These are phyloP conservation scores for Proterorhinus semilunaris DNA, from an alignment of 2,113 vertebrate genomes.

Conservation along the genomic window DNA sequence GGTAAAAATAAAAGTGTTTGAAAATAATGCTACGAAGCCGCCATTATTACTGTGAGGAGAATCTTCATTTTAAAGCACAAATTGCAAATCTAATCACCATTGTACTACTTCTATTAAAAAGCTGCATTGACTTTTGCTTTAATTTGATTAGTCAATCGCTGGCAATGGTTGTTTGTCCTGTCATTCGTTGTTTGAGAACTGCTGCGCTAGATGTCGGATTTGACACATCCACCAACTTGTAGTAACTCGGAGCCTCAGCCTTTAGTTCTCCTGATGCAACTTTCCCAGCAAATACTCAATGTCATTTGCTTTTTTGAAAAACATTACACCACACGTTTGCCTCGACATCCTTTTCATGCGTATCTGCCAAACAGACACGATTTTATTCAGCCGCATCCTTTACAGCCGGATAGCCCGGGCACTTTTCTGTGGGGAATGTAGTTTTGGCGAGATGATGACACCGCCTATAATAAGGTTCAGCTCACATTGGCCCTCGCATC, in stretches of 20 bases:
- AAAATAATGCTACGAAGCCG: too few relatives aligned
- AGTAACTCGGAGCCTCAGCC: not conserved
- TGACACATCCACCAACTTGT: not conserved
- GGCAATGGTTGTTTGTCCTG: not conserved
- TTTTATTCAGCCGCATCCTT: slow-evolving; percentile 44
- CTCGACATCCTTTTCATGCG: not conserved
- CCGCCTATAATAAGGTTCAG: slow-evolving; percentile 63
- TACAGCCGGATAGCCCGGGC: slow-evolving; percentile 28
- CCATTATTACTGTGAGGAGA: too few relatives aligned
- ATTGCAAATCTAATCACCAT: too few relatives aligned
- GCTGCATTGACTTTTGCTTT: too few relatives aligned
- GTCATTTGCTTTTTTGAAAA: not conserved
- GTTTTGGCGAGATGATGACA: slow-evolving; percentile 57
- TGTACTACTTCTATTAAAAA: too few relatives aligned
- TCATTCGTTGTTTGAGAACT: not conserved
- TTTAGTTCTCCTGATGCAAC: not conserved
- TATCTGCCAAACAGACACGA: not conserved
- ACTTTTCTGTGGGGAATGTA: slow-evolving; percentile 45
- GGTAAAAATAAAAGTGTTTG: too few relatives aligned
- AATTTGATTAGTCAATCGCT: not conserved
- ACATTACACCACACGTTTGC: not conserved
- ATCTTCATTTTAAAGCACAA: too few relatives aligned
- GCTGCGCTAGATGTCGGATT: not conserved
- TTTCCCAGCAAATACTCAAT: not conserved
- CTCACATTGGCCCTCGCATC: slow-evolving; percentile 48